These are phyloP conservation scores for Eulemur macaco DNA, from an alignment of 2,113 vertebrate species.

Conservation along the genomic window DNA sequence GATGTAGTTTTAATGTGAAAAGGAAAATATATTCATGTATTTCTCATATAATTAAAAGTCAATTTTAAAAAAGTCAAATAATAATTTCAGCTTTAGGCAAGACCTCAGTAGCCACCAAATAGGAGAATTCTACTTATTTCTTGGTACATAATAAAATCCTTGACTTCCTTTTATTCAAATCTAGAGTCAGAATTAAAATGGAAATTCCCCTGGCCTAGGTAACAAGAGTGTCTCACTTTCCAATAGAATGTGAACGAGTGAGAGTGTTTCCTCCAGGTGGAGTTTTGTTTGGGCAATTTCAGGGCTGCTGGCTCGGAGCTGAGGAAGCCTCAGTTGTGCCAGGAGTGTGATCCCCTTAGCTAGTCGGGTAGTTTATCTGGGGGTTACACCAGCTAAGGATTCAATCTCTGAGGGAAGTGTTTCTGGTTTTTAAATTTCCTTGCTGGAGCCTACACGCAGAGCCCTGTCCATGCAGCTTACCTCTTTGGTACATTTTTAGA, in stretches of 20 bases:
- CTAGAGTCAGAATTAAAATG: not conserved
- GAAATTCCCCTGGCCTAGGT: not conserved
- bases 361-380: not conserved
- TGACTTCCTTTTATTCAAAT: not conserved
- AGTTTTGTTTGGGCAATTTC: not conserved
- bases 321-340: not conserved
- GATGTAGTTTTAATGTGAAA: not conserved
- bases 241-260: not conserved
- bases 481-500: slow-evolving; percentile 3
- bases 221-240: not conserved
- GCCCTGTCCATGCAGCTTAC: not conserved
- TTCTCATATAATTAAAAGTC: not conserved
- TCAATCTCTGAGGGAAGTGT: not conserved
- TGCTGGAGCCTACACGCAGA: not conserved
- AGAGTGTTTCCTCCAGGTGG: not conserved
- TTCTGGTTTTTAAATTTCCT: not conserved
- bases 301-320: not conserved
- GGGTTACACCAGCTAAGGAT: not conserved
- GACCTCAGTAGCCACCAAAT: not conserved
- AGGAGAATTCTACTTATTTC: not conserved
- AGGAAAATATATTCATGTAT: not conserved
- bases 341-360: rapidly evolving
- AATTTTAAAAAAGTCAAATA: not conserved
- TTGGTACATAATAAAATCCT: not conserved
- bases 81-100: not conserved